Evolutionary conservation across 2,888 invertebrate species (phyloP).

Genomic region (Ennomos erosarius): DNA sequence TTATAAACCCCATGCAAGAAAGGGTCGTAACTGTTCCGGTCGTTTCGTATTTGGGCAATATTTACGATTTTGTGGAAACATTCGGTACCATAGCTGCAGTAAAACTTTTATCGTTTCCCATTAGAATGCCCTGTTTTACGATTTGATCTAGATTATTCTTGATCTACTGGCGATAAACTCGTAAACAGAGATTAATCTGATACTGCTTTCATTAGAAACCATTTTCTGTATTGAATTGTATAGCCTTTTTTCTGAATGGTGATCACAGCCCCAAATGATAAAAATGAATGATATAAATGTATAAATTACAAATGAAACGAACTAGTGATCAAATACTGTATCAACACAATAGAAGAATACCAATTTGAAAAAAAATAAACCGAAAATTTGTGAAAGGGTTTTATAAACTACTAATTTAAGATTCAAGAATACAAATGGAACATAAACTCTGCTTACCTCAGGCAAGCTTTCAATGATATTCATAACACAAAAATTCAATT

Average conservation of each 20-base stretch:
- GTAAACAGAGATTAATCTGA: constrained; percentile 26
- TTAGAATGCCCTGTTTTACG: constrained; percentile 66
- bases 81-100: constrained; percentile 51
- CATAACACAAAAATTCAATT: constrained; percentile 56
- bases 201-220: constrained; percentile 9
- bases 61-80: constrained; percentile 64
- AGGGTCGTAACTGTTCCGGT: constrained; percentile 37
- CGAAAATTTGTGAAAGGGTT: too few species aligned
- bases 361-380: too few species aligned
- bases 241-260: too few species aligned
- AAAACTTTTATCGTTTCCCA: constrained; percentile 66
- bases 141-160: constrained; percentile 57
- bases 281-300: too few species aligned
- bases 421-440: background rate
- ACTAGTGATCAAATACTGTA: too few species aligned
- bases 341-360: too few species aligned
- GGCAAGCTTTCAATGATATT: constrained; percentile 35
- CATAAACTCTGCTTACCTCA: background rate
- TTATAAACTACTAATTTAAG: background rate
- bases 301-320: too few species aligned
- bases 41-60: constrained; percentile 59
- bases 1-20: constrained; percentile 37
- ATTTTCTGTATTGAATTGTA: background rate
- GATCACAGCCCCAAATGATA: too few species aligned
- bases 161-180: constrained; percentile 36